Evolutionary conservation across 2,888 invertebrate species (phyloP), one percentile per base, ranked within the genome.

Genomic region (Nowickia ferox): DNA sequence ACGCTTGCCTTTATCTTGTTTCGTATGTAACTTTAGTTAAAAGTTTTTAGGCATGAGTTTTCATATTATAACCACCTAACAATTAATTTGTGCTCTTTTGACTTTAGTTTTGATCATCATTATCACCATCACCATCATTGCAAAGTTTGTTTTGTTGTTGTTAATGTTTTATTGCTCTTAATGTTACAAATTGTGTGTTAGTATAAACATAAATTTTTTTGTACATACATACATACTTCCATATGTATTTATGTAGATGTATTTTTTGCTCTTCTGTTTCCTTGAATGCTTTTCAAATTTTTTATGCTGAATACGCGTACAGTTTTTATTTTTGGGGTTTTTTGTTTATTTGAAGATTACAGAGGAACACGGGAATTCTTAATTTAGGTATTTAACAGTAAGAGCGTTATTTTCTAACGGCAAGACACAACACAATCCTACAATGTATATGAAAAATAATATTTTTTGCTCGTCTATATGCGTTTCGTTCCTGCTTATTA

Each of bases 41-140:
- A 71, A 22, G 42, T 44, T 65, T 65, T 65, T 22, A 40, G 48
- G 61, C 78, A 63, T 57, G 72, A 80, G 40, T 80, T 72, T 80
- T 80, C 68, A 61, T 61, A 81, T 75, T 53, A 19, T 46, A 48
- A 66, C 42, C 65, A 72, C 17, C 57, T 68, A 71, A 78, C 78
- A 68, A 86, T 75, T 86, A 83, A 86, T 76, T 79, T 83, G n/a
- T 86, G 83, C 83, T 86, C 83, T 80, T 86, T 76, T 83, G 86
- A 83, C 83, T 86, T 66, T 53, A 69, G 46, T 44, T 46, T 44
- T 59, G 15, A 71, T 63, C 38, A 42, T 48, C 48, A 17, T 71
- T 42, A 42, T 63, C 51, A 69, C 48, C 57, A 66, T 38, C 48
- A 44, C 40, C 75, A 82, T 68, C 46, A 71, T 4, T 22, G 22